Base-by-base conservation (phyloP, 2,797 vertebrate genomes). In the Danio albolineatus region DNA sequence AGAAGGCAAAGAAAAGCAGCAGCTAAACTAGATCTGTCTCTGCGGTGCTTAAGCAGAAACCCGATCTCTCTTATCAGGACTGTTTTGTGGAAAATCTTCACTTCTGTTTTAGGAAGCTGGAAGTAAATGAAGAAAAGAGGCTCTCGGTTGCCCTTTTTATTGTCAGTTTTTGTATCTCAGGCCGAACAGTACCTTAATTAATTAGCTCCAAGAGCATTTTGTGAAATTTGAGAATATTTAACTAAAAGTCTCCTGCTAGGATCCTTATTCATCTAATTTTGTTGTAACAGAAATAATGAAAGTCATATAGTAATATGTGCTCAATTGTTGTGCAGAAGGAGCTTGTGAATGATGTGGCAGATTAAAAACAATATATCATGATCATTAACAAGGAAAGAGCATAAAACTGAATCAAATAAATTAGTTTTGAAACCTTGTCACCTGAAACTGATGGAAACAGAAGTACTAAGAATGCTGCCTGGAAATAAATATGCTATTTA, bases 1-100 rank as follows among this genome's bases (percentile, higher is more conserved):
- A 46, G 57, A 66, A 67, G 62, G 62, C 49, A 78, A 62, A 78
- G 46, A 61, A 78, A 49, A 60, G 64, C 57, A 62, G 66, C 62
- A 71, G 46, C 56, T 78, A 19, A 53, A 28, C 14, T 9, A 73
- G 21, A 57, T 73, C 70, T 10, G 12, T 56, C 80, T 65, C 28
- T 71, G 43, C 7, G 51, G 70, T 48, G 49, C 53, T 78, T 73
- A 59, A 38, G 43, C 7, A 5, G 53, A 48, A 71, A 71, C 44
- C 59, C 56, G n/a, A 62, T 51, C 66, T 1, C 10, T 54, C 56
- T 71, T 70, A 78, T 51, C 38, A 10, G 6, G 54, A 60, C 13
- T 21, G 65, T 69, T 48, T 49, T 41, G 43, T 51, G 17, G 16
- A 71, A 70, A 70, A 60, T 21, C 51, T 60, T 8, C 7, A n/a